phyloP scores from a whole-genome alignment of 2,113 vertebrate species.

The Colinus virginianus region DNA sequence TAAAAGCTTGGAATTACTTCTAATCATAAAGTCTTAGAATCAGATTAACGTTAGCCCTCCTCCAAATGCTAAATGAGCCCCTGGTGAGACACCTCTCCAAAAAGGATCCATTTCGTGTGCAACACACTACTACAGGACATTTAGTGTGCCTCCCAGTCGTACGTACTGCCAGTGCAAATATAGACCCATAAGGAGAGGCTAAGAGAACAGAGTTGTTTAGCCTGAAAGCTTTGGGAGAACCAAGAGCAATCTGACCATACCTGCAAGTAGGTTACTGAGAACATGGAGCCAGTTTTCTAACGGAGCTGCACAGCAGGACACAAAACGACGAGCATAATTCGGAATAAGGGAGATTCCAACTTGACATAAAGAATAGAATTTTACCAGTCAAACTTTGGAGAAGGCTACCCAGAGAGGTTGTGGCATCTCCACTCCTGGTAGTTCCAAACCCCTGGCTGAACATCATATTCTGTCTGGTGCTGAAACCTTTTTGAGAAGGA shows the following conservation, averaged over 20 bases:
- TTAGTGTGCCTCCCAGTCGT: fast-evolving
- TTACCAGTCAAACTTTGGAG: background rate
- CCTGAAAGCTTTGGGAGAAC: background rate
- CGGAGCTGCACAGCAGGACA: background rate
- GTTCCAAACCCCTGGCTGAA: background rate
- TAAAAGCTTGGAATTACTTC: background rate
- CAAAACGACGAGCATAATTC: background rate
- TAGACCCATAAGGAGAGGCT: background rate
- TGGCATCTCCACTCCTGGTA: background rate
- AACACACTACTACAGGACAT: background rate
- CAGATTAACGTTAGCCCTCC: background rate
- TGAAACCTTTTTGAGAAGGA: background rate
- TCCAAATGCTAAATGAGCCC: background rate
- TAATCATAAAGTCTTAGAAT: background rate
- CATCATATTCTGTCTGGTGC: background rate
- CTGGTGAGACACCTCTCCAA: background rate
- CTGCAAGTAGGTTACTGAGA: background rate
- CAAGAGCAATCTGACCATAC: background rate
- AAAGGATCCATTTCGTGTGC: background rate
- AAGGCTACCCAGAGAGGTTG: background rate
- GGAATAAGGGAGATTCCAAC: background rate
- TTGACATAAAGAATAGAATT: background rate
- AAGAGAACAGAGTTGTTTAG: background rate
- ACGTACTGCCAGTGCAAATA: background rate
- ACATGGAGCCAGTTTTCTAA: background rate